These are phyloP conservation scores for Palythoa grandis DNA, from an alignment of 92 coral and sea anemone species.

Conservation along the genomic window DNA sequence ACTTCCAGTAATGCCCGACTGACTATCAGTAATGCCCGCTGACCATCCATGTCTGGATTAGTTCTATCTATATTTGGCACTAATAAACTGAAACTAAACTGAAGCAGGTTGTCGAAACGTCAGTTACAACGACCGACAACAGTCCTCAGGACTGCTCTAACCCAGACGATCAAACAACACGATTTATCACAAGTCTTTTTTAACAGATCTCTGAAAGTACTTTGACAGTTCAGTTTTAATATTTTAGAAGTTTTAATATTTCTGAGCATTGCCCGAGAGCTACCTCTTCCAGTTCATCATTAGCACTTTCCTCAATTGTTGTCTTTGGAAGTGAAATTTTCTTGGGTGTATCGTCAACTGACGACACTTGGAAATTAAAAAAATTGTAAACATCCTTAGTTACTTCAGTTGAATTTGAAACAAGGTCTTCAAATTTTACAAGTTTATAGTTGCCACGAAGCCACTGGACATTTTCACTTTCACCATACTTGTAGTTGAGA, in stretches of 20 bases:
- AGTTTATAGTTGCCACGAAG: constrained; percentile 42
- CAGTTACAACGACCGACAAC: no score
- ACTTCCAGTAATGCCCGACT: no score
- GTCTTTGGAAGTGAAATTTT: neutral
- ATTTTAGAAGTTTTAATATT: constrained; percentile 7
- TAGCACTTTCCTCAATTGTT: neutral
- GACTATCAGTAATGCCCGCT: no score
- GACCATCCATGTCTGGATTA: no score
- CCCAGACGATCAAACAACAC: no score
- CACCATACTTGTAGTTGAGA: constrained; percentile 24
- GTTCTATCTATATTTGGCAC: no score
- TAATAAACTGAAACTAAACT: no score
- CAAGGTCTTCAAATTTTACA: constrained; percentile 25
- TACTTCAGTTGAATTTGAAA: constrained; percentile 11
- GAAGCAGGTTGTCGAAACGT: no score
- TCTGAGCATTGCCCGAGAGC: constrained; percentile 6
- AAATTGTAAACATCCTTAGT: constrained; percentile 15
- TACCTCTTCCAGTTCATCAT: constrained; percentile 9
- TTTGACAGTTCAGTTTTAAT: neutral
- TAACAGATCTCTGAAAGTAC: no score
- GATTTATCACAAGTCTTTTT: no score
- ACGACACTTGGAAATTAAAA: neutral
- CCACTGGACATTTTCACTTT: constrained; percentile 19
- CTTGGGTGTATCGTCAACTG: neutral
- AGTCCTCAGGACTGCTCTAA: no score